phyloP scores from a whole-genome alignment of 2,888 invertebrate species.

The Cheilosia grossa region DNA sequence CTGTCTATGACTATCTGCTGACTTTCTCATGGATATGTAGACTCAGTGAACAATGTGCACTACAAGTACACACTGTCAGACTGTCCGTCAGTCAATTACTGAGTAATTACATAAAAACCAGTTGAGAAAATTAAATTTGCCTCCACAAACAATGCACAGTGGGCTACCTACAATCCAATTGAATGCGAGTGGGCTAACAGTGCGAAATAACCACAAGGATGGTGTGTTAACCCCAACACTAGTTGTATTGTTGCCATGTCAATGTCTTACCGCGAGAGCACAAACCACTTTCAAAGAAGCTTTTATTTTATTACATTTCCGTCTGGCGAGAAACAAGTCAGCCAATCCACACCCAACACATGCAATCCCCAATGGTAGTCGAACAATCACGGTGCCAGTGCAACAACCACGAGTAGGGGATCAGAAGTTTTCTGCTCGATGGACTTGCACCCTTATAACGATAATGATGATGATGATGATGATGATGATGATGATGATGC shows the following conservation, averaged over 20 bases:
- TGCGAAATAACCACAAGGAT: constrained; percentile 16
- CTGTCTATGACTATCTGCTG: constrained; percentile 10
- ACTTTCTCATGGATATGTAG: constrained; percentile 17
- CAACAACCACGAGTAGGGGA: constrained; percentile 5
- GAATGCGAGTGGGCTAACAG: constrained; percentile 1
- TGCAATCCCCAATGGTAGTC: constrained; percentile 6
- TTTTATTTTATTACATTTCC: constrained; percentile 43
- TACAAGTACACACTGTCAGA: constrained; percentile 19
- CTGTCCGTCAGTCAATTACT: constrained; percentile 56
- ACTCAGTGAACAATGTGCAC: constrained; percentile 5
- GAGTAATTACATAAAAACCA: constrained; percentile 62
- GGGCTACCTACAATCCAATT: constrained; percentile 56
- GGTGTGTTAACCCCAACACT: constrained; percentile 19
- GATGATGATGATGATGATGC: constrained; percentile 44
- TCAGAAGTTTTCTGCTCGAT: constrained; percentile 36
- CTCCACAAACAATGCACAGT: constrained; percentile 30
- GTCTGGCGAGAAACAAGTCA: constrained; percentile 11
- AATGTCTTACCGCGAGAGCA: constrained; percentile 56
- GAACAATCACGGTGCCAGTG: not conserved
- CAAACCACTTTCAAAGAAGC: constrained; percentile 48
- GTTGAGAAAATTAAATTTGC: constrained; percentile 67
- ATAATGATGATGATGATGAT: constrained; percentile 36
- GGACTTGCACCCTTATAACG: constrained; percentile 6
- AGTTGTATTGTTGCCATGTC: constrained; percentile 24
- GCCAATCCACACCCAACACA: constrained; percentile 10